A percentile compares a stretch with the other conserved stretches of the same genome.
These are phyloP conservation scores for Adineta ricciae DNA, from an alignment of 2,888 invertebrate species.

Conservation along the genomic window DNA sequence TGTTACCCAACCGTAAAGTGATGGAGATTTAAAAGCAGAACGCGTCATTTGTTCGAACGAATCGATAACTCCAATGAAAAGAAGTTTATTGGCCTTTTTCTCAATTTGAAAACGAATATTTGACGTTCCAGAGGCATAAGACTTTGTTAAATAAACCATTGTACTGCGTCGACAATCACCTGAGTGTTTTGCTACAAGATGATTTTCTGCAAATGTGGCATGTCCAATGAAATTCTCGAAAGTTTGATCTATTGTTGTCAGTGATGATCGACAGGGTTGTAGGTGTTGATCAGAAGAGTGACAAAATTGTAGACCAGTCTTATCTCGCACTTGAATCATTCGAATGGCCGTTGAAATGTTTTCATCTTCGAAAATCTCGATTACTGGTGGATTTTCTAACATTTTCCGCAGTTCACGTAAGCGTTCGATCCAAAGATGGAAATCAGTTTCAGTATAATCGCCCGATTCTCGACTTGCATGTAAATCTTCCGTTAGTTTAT, in stretches of 20 bases:
- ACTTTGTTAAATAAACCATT: too few species aligned
- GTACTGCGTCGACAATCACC: neutral
- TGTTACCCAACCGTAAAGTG: neutral
- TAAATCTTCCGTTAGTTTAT: neutral
- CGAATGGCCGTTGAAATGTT: neutral
- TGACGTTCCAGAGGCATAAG: neutral
- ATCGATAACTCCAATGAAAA: neutral
- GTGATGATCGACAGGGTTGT: neutral
- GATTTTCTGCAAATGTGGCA: neutral
- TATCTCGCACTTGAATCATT: neutral
- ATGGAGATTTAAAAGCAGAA: neutral
- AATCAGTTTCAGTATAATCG: slow-evolving; percentile 14
- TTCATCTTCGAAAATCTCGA: neutral
- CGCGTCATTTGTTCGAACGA: neutral
- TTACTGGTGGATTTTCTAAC: neutral
- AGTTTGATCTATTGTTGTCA: neutral
- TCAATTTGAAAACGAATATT: neutral
- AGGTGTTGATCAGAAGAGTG: too few species aligned
- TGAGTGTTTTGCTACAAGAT: neutral
- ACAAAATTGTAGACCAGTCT: neutral
- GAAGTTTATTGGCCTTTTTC: neutral
- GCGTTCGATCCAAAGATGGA: neutral
- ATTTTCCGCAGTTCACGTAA: neutral
- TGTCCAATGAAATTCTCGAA: neutral
- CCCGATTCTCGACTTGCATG: neutral